These are phyloP conservation scores for Dysmachus trigonus DNA, from an alignment of 2,888 invertebrate species.

Conservation along the genomic window DNA sequence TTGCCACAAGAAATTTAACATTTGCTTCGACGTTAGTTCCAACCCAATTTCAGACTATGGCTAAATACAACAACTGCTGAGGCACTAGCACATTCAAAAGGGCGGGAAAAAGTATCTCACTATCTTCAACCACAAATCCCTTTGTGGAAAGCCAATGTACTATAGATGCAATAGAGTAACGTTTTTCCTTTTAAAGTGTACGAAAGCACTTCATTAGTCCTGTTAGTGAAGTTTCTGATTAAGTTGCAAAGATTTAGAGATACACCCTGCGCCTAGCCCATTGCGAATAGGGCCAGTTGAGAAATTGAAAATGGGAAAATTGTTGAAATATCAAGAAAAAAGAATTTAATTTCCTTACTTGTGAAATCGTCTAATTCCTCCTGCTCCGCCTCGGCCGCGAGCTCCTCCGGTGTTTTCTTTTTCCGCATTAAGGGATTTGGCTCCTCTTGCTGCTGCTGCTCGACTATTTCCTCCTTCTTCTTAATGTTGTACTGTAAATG, in stretches of 20 bases:
- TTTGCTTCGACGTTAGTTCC: neutral
- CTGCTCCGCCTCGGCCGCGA: conserved; percentile 95
- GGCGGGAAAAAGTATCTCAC: neutral
- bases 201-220: neutral
- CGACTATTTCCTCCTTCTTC: conserved; percentile 94
- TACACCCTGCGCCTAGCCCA: neutral
- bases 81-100: neutral
- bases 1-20: neutral
- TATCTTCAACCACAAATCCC: neutral
- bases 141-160: neutral
- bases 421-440: conserved; percentile 96
- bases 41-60: neutral
- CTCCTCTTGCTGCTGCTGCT: conserved; percentile 83
- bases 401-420: conserved; percentile 98
- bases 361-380: conserved; percentile 97
- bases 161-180: neutral
- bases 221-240: neutral
- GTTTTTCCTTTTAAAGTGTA: neutral
- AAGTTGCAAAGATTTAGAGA: neutral
- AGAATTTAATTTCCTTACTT: conserved; percentile 71
- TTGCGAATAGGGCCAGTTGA: neutral
- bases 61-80: neutral
- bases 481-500: conserved; percentile 94
- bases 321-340: neutral
- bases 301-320: neutral